These are phyloP conservation scores for Mongoloraphidia duomilia DNA, from an alignment of 2,888 invertebrate species.

Conservation along the genomic window DNA sequence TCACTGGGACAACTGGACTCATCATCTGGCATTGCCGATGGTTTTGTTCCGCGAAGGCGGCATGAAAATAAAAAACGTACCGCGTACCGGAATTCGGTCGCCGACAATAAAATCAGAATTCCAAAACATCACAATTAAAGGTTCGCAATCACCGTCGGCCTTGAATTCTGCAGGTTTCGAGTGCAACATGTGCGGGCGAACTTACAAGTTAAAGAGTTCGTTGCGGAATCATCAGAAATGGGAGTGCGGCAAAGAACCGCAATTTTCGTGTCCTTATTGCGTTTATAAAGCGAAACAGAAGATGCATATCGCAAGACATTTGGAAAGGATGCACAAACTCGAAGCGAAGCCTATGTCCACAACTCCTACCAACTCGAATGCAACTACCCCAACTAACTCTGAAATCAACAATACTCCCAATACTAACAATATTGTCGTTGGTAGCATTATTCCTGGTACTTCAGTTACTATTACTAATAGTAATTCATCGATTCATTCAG, in stretches of 20 bases:
- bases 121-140: not conserved
- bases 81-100: not conserved
- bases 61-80: conserved; percentile 23
- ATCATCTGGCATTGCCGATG: conserved; percentile 57
- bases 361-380: conserved; percentile 26
- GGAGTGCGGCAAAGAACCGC: conserved; percentile 76
- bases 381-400: not conserved
- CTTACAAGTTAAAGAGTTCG: conserved; percentile 77
- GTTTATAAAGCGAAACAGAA: conserved; percentile 73
- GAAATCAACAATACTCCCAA: too few relatives aligned
- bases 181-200: conserved; percentile 69
- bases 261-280: conserved; percentile 70
- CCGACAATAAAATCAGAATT: conserved; percentile 1
- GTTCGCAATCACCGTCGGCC: conserved; percentile 10
- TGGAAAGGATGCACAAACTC: conserved; percentile 70
- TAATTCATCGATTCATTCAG: too few relatives aligned
- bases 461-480: too few relatives aligned
- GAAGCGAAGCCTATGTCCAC: conserved; percentile 35
- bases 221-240: conserved; percentile 71
- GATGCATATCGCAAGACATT: conserved; percentile 71
- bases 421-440: too few relatives aligned
- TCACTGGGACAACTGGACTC: conserved; percentile 61
- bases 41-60: conserved; percentile 42
- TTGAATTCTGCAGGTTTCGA: conserved; percentile 41
- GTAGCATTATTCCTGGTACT: too few relatives aligned